Base-by-base conservation (phyloP, 2,888 invertebrate genomes). In the Eupeodes latifasciatus region DNA sequence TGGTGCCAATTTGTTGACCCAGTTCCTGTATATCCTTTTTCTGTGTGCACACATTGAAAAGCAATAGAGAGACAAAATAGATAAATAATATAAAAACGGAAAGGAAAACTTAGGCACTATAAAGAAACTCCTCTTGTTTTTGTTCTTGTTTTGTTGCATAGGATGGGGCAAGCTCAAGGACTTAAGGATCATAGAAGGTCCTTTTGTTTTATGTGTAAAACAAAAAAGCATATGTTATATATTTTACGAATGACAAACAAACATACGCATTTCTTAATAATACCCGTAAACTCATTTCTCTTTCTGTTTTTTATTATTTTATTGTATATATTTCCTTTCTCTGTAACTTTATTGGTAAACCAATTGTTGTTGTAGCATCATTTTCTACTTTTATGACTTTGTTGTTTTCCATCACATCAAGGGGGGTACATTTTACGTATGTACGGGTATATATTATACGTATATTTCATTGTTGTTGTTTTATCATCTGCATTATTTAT, bases 351-450 rank as follows among this genome's bases (percentile, higher is more conserved):
- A 61, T 62, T 47, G 61, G 36, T 19, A 55, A 36, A 34, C 19
- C 16, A 12, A 34, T 44, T 11, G n/a, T 57, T 81, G 66, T 40
- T 40, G 64, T 40, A 72, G 77, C 71, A 85, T 77, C 64, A 77
- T 72, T 82, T 62, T 82, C 34, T 44, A 62, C 61, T 77, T 75
- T 77, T 77, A 82, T 66, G 62, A 62, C 64, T 77, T 34, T 62
- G 69, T 53, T 44, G 62, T 53, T 44, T 55, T 44, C 51, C 14
- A 74, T 53, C 16, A 44, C 10, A 12, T 40, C 49, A 34, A 9
- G 9, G 10, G 16, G n/a, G n/a, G 44, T 34, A 7, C 40, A 53
- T 34, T 49, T 16, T 53, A 16, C 3, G 2, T 27, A 27, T 27
- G 27, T 27, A 27, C 27, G 27, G 2, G 27, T 27, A 27, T 27